Evolutionary conservation across 1,140 invertebrate species (phyloP).

Genomic region (Phocides pigmalion): DNA sequence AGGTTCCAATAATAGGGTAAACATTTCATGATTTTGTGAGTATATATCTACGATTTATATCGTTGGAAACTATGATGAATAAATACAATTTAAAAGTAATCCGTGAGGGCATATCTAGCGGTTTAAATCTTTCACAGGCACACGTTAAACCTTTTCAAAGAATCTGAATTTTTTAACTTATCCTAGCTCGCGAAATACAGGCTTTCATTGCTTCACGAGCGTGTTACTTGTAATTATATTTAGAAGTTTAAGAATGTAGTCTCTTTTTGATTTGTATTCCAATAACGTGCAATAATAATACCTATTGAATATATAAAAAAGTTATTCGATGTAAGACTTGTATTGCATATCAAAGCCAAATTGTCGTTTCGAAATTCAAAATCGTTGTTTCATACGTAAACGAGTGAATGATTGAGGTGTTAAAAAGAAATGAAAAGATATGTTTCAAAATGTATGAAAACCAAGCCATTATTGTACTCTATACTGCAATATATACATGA

Average conservation of each 20-base stretch:
- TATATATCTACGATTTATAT: too few relatives aligned
- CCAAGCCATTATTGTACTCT: too few relatives aligned
- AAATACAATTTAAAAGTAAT: too few relatives aligned
- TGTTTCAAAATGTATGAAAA: too few relatives aligned
- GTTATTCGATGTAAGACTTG: constrained; percentile 53
- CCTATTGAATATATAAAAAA: constrained; percentile 40
- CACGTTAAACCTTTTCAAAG: constrained; percentile 18
- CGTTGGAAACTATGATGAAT: too few relatives aligned
- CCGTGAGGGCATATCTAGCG: not conserved
- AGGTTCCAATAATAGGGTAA: too few relatives aligned
- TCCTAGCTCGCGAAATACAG: constrained; percentile 28
- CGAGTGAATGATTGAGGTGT: constrained; percentile 37
- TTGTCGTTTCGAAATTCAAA: constrained; percentile 54
- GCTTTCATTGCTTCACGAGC: constrained; percentile 36
- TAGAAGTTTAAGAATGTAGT: constrained; percentile 38
- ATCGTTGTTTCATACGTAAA: constrained; percentile 40
- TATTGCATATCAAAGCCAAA: constrained; percentile 77
- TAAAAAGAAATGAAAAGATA: constrained; percentile 45
- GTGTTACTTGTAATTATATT: constrained; percentile 38
- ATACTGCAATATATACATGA: too few relatives aligned
- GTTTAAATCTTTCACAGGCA: not conserved
- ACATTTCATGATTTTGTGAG: too few relatives aligned
- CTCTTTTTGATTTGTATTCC: constrained; percentile 47
- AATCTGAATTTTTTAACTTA: constrained; percentile 33
- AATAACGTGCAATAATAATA: constrained; percentile 58